Evolutionary conservation across 2,113 vertebrate species (phyloP).

Genomic region (Myotis brandtii): DNA sequence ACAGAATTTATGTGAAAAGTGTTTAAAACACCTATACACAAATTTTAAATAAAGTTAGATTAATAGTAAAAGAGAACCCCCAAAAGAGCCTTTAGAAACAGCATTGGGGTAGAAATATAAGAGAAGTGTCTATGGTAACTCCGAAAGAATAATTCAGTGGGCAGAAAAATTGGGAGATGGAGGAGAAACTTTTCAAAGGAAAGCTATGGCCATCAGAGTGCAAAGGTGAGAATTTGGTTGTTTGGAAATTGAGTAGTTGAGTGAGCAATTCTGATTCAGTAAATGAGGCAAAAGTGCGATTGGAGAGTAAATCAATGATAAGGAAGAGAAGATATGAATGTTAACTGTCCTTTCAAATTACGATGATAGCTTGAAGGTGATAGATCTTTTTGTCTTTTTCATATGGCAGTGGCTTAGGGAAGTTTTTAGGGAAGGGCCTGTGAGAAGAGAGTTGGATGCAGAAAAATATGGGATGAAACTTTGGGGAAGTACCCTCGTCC

Average conservation of each 20-base stretch:
- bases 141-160: neutral
- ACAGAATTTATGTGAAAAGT: neutral
- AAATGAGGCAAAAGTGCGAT: neutral
- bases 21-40: neutral
- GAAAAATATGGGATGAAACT: neutral
- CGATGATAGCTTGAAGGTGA: neutral
- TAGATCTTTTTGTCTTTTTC: neutral
- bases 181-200: neutral
- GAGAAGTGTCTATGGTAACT: neutral
- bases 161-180: neutral
- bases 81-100: neutral
- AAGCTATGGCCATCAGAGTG: neutral
- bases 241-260: neutral
- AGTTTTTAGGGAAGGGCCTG: neutral
- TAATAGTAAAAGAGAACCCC: neutral
- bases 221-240: neutral
- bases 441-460: neutral
- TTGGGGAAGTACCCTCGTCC: neutral
- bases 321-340: neutral
- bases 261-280: neutral
- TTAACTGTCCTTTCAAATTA: neutral
- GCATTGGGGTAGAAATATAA: neutral
- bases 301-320: neutral
- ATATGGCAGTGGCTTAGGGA: neutral
- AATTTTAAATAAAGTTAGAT: constrained; percentile 1